A percentile compares a stretch with the other conserved stretches of the same genome.
Evolutionary conservation across 2,113 vertebrate genomes (phyloP).

Genomic region (Junco hyemalis): DNA sequence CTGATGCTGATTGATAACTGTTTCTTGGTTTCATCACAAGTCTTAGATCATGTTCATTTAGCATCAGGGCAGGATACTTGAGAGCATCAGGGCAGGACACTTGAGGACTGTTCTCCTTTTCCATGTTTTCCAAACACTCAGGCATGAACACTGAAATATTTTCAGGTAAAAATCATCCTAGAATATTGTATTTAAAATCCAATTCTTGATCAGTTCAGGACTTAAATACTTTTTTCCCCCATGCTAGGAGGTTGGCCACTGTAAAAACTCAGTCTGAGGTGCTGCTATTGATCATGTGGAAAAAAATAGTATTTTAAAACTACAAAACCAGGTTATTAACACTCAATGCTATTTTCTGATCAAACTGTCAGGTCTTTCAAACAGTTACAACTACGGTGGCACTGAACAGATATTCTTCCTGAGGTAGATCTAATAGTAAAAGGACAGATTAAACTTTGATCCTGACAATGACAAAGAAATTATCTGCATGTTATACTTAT

Average conservation of each 20-base stretch:
- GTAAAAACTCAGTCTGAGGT: not conserved
- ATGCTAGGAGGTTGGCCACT: not conserved
- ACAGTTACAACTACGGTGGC: not conserved
- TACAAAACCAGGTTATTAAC: not conserved
- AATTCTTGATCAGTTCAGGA: not conserved
- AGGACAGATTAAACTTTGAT: not conserved
- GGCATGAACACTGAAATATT: not conserved
- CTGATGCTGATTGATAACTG: conserved; percentile 23
- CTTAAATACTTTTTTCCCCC: not conserved
- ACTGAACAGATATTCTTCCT: not conserved
- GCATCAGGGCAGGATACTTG: not conserved
- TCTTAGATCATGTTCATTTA: not conserved
- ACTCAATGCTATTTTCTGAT: not conserved
- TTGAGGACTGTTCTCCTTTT: not conserved
- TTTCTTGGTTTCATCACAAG: conserved; percentile 38
- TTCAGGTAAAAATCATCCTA: not conserved
- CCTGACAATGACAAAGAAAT: not conserved
- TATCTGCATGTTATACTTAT: not conserved
- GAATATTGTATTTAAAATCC: not conserved
- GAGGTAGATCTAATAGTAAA: not conserved
- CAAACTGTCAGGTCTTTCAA: not conserved
- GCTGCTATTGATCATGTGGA: not conserved
- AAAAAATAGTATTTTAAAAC: not conserved
- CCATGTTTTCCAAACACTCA: not conserved
- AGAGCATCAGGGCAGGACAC: not conserved